Conservation (phyloP, 2,113 vertebrate species). For the Tauraco erythrolophus region DNA sequence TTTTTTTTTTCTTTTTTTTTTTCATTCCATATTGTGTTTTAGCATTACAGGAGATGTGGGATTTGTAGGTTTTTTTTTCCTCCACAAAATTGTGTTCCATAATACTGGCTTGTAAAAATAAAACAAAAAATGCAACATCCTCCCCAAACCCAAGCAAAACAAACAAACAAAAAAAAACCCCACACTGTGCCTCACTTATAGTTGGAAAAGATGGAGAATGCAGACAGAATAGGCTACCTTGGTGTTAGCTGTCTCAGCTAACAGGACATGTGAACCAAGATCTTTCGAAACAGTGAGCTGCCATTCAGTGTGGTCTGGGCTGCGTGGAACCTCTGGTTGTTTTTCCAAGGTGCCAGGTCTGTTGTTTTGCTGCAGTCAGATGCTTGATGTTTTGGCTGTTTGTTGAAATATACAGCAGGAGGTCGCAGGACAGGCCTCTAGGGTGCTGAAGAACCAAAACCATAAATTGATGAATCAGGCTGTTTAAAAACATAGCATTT, state of each 20-base stretch:
- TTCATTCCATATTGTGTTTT: background rate
- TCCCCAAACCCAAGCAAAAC: no score
- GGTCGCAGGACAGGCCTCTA: background rate
- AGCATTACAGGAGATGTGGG: background rate
- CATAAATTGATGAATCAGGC: background rate
- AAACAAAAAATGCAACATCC: background rate
- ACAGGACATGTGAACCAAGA: background rate
- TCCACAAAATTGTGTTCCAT: background rate
- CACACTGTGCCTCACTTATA: rapidly evolving
- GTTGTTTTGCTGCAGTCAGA: background rate
- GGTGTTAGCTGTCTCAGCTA: background rate
- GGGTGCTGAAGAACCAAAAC: background rate
- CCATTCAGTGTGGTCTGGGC: background rate
- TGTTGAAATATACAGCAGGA: background rate
- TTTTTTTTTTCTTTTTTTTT: background rate
- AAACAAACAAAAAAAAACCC: no score
- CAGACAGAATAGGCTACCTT: background rate
- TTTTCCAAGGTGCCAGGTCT: background rate
- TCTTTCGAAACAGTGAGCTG: background rate
- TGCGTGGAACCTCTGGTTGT: background rate
- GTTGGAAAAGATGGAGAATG: background rate
- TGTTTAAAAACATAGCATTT: background rate
- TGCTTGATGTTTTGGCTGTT: background rate
- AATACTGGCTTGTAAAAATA: background rate
- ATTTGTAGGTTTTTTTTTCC: background rate